Conservation (phyloP, 35 echinoderm and acorn worm genomes). For the Ophiothrix spiculata region DNA sequence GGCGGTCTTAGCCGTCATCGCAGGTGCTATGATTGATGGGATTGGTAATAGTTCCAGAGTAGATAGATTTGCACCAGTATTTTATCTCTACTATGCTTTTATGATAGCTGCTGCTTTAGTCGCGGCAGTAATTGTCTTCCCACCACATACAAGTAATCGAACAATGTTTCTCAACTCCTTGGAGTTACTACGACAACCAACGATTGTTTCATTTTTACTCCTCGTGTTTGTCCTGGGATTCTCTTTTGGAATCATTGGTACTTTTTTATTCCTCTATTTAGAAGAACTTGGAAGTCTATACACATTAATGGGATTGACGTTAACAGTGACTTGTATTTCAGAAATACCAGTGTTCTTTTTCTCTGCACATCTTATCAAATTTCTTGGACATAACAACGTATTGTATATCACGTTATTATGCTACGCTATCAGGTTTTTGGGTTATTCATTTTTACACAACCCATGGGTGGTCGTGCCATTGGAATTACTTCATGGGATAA, state of each 20-base stretch:
- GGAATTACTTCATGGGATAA: constrained; percentile 94
- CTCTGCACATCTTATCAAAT: constrained; percentile 67
- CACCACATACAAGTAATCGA: constrained; percentile 28
- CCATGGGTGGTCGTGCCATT: constrained; percentile 79
- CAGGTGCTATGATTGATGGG: constrained; percentile 66
- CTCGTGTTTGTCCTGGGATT: constrained; percentile 68
- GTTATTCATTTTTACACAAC: constrained; percentile 66
- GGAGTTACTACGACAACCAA: constrained; percentile 32
- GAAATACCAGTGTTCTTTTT: constrained; percentile 86
- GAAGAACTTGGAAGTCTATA: constrained; percentile 65
- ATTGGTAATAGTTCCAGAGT: background rate
- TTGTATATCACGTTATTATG: constrained; percentile 67
- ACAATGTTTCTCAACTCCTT: constrained; percentile 23
- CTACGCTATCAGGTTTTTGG: constrained; percentile 65
- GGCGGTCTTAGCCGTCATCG: constrained; percentile 73
- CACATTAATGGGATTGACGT: constrained; percentile 79
- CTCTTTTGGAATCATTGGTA: constrained; percentile 80
- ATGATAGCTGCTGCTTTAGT: background rate
- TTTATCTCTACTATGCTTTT: constrained; percentile 48
- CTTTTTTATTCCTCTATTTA: constrained; percentile 79
- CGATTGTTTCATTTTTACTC: constrained; percentile 51
- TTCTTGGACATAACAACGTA: constrained; percentile 52
- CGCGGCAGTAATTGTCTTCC: constrained; percentile 28
- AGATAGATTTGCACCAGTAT: constrained; percentile 26
- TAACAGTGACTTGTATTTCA: constrained; percentile 67